These are phyloP conservation scores for Kradibia gibbosae DNA, from an alignment of 1,140 invertebrate species.

Conservation along the genomic window DNA sequence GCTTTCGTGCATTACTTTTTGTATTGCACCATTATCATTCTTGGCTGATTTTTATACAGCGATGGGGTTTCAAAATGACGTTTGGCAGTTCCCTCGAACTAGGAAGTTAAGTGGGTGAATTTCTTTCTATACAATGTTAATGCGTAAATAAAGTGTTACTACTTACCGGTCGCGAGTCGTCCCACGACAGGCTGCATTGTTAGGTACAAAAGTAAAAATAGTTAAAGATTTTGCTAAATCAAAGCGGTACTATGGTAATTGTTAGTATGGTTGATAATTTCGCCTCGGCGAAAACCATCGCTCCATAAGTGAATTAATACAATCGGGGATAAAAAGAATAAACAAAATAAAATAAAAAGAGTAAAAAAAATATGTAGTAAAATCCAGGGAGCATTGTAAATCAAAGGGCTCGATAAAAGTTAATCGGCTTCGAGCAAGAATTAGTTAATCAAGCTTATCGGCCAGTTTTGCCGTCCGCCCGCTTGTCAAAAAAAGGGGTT, in stretches of 20 bases:
- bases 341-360: too few species aligned
- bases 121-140: background rate
- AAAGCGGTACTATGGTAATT: background rate
- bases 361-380: too few species aligned
- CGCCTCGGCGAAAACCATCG: background rate
- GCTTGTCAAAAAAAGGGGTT: background rate
- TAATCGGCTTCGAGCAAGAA: background rate
- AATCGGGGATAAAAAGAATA: background rate
- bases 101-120: background rate
- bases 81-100: background rate
- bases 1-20: background rate
- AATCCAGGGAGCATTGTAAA: background rate
- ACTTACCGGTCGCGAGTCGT: slow-evolving; percentile 71
- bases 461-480: background rate
- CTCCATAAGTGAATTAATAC: background rate
- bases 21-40: slow-evolving; percentile 12
- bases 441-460: slow-evolving; percentile 2
- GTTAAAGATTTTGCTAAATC: background rate
- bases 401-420: background rate
- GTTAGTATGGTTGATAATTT: background rate
- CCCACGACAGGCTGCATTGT: slow-evolving; percentile 70
- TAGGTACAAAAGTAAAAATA: slow-evolving; percentile 53
- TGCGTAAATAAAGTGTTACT: slow-evolving; percentile 4
- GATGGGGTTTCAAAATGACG: slow-evolving; percentile 2
- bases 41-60: background rate